Base-by-base conservation (phyloP, 2,113 vertebrate species). In the Bothrops jararaca region DNA sequence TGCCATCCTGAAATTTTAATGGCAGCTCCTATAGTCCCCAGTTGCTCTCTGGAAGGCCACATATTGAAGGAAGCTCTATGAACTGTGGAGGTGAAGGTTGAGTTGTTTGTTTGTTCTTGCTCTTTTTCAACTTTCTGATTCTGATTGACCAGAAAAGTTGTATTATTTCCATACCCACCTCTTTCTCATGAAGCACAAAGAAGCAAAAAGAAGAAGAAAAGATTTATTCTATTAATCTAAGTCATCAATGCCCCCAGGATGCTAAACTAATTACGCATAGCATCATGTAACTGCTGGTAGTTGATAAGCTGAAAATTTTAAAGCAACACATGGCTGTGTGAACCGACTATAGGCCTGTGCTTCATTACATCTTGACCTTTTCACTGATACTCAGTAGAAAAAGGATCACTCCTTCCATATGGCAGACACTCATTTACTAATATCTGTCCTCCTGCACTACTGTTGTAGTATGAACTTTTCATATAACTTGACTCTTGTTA, bases 301-400 rank as follows among this genome's bases (percentile, higher is more conserved):
- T 93, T 96, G 94, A 92, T 91, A 90, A 96, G 95, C 95, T 94
- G 91, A 86, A 95, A 97, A 93, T 95, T 88, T 93, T 96, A 93
- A 94, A 94, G 93, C 94, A 96, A 96, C 96, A 96, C 96, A 95
- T 96, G 96, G 97, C 96, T 96, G 69, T 94, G 91, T 87, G 91
- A 94, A 96, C 96, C 48, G 5, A 96, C 95, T 96, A 85, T 90
- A 91, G 1, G 50, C 96, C 93, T 92, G 92, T 95, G 91, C 95
- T 97, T 97, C 95, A 95, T 95, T 96, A 95, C 94, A 89, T 96
- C 95, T 96, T 97, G 96, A 97, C 96, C 94, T 97, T 98, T 96
- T 89, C 92, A 94, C 96, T 96, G 95, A 97, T 95, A 97, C 91
- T 90, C 95, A 96, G 92, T 95, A 96, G 95, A 96, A 97, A 97